phyloP scores from a whole-genome alignment of 1,140 invertebrate species.

The Meloidogyne chitwoodi region DNA sequence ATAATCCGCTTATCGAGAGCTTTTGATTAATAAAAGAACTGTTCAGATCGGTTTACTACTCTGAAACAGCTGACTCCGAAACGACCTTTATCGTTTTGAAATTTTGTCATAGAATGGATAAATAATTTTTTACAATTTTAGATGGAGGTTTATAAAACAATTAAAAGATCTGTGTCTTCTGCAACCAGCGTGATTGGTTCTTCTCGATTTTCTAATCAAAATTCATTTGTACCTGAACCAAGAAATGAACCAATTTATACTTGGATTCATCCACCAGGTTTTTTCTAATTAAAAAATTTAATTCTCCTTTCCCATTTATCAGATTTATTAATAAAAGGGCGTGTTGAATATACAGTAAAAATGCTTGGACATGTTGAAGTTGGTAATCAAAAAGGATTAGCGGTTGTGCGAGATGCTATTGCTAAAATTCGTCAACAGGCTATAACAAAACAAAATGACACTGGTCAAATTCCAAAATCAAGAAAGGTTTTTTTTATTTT shows the following conservation, averaged over 20 bases:
- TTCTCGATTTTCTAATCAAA: conserved; percentile 1
- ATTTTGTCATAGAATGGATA: too few relatives aligned
- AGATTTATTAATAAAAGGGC: conserved; percentile 46
- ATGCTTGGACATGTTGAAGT: conserved; percentile 49
- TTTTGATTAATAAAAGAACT: too few relatives aligned
- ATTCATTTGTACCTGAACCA: not conserved
- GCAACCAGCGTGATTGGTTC: conserved; percentile 36
- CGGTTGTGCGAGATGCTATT: conserved; percentile 47
- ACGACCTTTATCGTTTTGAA: too few relatives aligned
- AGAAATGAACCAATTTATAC: conserved; percentile 7
- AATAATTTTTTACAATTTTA: not conserved
- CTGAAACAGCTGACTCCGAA: too few relatives aligned
- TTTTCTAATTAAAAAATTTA: not conserved
- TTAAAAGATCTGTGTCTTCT: conserved; percentile 40
- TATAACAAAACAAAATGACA: conserved; percentile 41
- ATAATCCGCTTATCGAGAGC: too few relatives aligned
- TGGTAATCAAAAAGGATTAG: conserved; percentile 42
- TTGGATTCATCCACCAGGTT: conserved; percentile 48
- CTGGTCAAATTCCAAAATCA: conserved; percentile 43
- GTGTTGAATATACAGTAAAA: conserved; percentile 49
- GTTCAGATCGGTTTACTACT: too few relatives aligned
- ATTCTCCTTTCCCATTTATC: conserved; percentile 1
- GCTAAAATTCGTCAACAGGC: conserved; percentile 48
- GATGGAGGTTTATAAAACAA: conserved; percentile 43
- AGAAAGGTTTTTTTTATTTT: conserved; percentile 40